Conservation (phyloP, 1,140 invertebrate species). For the Eriosoma lanigerum region DNA sequence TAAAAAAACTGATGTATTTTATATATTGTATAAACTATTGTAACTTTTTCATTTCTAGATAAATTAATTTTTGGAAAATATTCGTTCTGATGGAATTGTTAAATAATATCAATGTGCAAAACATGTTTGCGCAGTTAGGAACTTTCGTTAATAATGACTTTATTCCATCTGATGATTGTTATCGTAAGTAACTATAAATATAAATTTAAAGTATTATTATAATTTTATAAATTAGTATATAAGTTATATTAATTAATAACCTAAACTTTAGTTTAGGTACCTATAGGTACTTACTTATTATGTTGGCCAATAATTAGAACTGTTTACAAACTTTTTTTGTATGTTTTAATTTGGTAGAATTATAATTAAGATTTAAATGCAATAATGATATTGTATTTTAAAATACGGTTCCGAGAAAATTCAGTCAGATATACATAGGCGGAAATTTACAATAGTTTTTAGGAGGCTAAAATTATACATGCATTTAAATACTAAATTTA, state of each 20-base stretch:
- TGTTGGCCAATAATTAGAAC: no score
- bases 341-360: not conserved
- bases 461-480: no score
- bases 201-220: not conserved
- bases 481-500: no score
- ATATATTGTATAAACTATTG: no score
- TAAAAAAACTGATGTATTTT: no score
- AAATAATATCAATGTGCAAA: conserved; percentile 12
- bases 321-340: no score
- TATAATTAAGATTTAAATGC: no score
- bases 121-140: conserved; percentile 24
- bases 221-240: not conserved
- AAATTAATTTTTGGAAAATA: no score
- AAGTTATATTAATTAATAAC: not conserved
- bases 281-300: no score
- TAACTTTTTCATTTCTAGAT: no score
- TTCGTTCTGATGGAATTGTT: not conserved
- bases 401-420: not conserved
- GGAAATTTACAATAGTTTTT: no score
- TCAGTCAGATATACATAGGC: no score
- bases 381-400: not conserved
- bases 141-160: not conserved
- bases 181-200: not conserved
- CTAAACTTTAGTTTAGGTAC: not conserved
- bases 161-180: conserved; percentile 6